Conservation (phyloP, 2,113 vertebrate genomes). For the Myanophis thanlyinensis region DNA sequence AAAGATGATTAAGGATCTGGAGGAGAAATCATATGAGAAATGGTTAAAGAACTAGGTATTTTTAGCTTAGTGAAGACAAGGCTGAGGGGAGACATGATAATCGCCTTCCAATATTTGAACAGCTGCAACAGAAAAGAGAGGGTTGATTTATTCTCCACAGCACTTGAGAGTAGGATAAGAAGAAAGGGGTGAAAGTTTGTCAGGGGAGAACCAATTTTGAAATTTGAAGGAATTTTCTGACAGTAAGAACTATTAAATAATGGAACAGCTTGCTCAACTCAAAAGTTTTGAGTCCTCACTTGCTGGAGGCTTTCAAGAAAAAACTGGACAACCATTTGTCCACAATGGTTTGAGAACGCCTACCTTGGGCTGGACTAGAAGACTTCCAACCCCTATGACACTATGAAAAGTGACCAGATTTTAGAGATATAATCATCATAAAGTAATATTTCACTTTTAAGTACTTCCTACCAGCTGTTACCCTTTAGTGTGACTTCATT, state of each 20-base stretch:
- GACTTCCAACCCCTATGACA: background rate
- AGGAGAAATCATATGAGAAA: background rate
- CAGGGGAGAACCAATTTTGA: background rate
- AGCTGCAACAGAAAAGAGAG: background rate
- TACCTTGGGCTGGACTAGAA: background rate
- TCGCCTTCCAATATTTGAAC: background rate
- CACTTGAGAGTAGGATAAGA: background rate
- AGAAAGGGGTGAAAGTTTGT: background rate
- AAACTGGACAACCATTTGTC: too few species aligned
- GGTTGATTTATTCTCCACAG: background rate
- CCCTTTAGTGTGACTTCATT: background rate
- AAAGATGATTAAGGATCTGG: background rate
- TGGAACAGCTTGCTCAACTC: background rate
- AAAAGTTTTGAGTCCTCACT: background rate
- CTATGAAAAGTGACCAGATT: background rate
- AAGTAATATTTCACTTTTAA: background rate
- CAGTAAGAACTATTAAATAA: background rate
- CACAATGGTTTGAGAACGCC: background rate
- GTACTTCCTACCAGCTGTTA: background rate
- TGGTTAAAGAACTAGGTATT: background rate
- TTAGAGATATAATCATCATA: conserved; percentile 1
- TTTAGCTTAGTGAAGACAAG: background rate
- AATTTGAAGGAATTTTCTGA: background rate
- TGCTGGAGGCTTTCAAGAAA: background rate
- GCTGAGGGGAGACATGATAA: background rate